These are phyloP conservation scores for Mesochorus sp. DNA, from an alignment of 2,888 invertebrate species.

Conservation along the genomic window DNA sequence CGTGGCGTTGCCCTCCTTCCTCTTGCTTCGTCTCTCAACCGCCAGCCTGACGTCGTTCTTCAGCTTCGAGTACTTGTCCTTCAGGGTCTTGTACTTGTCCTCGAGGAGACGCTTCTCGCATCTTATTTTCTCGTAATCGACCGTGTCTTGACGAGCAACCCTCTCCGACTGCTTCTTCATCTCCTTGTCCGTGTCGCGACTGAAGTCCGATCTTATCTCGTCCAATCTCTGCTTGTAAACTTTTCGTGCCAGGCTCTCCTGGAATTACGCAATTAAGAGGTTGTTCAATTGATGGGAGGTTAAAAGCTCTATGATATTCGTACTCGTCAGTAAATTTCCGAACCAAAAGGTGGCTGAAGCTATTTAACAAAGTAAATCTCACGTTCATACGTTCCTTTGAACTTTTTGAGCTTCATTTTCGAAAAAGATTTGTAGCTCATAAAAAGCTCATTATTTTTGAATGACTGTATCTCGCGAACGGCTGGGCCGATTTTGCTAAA, in stretches of 20 bases:
- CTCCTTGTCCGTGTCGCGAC: slow-evolving; percentile 84
- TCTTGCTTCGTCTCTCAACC: slow-evolving; percentile 88
- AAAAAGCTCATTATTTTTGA: too few species aligned
- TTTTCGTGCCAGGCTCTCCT: slow-evolving; percentile 87
- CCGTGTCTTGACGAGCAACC: slow-evolving; percentile 74
- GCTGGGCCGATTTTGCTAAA: too few species aligned
- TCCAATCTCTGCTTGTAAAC: slow-evolving; percentile 87
- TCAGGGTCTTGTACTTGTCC: slow-evolving; percentile 91
- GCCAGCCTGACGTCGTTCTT: slow-evolving; percentile 92
- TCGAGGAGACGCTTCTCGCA: slow-evolving; percentile 88
- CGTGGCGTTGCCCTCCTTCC: slow-evolving; percentile 84
- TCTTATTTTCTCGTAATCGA: slow-evolving; percentile 86
- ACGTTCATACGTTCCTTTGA: too few species aligned
- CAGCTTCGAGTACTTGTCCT: slow-evolving; percentile 91
- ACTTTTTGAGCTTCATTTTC: too few species aligned
- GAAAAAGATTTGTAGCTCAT: too few species aligned
- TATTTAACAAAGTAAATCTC: too few species aligned
- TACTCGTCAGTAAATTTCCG: too few species aligned
- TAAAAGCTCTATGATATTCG: too few species aligned
- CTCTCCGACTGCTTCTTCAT: slow-evolving; percentile 76
- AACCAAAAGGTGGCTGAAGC: neutral
- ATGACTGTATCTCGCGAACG: too few species aligned
- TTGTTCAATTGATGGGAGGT: neutral
- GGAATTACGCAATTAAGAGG: slow-evolving; percentile 62
- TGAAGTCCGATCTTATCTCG: slow-evolving; percentile 85